A percentile compares a stretch with the other conserved stretches of the same genome.
These are phyloP conservation scores for Idaea biselata DNA, from an alignment of 2,888 invertebrate species.

Conservation along the genomic window DNA sequence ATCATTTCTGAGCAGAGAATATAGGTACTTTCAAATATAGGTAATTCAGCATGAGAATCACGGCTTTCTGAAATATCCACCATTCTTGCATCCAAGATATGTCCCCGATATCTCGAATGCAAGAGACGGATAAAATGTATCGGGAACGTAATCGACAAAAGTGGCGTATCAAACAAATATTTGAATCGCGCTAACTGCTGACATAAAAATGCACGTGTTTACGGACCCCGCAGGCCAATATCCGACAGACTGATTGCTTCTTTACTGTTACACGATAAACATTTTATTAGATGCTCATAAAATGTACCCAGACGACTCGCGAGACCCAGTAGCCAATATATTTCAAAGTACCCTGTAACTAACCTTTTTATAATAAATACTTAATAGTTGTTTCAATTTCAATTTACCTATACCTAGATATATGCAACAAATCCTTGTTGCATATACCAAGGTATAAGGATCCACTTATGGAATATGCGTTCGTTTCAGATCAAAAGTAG, in stretches of 20 bases:
- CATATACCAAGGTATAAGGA: too few species aligned
- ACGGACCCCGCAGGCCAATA: conserved; percentile 75
- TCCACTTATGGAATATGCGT: too few species aligned
- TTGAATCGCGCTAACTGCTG: conserved; percentile 60
- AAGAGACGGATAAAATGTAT: conserved; percentile 9
- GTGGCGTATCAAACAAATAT: conserved; percentile 42
- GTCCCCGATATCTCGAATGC: neutral
- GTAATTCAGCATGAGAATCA: neutral
- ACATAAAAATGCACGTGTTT: conserved; percentile 79
- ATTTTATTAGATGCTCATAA: conserved; percentile 76
- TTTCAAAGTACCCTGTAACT: conserved; percentile 73
- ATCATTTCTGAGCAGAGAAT: neutral
- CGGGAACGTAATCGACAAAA: conserved; percentile 40
- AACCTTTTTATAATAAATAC: conserved; percentile 56
- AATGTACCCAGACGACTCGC: conserved; percentile 72
- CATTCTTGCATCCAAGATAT: neutral
- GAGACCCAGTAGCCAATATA: conserved; percentile 76
- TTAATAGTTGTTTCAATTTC: too few species aligned
- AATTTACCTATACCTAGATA: too few species aligned
- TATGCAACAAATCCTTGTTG: too few species aligned
- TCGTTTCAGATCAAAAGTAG: too few species aligned
- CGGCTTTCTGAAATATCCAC: neutral
- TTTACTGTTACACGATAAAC: conserved; percentile 81
- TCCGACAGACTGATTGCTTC: conserved; percentile 78
- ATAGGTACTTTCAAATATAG: neutral